Evolutionary conservation across 1,140 invertebrate genomes (phyloP), one percentile per base, ranked within the genome.

Genomic region (Antheraea pernyi): DNA sequence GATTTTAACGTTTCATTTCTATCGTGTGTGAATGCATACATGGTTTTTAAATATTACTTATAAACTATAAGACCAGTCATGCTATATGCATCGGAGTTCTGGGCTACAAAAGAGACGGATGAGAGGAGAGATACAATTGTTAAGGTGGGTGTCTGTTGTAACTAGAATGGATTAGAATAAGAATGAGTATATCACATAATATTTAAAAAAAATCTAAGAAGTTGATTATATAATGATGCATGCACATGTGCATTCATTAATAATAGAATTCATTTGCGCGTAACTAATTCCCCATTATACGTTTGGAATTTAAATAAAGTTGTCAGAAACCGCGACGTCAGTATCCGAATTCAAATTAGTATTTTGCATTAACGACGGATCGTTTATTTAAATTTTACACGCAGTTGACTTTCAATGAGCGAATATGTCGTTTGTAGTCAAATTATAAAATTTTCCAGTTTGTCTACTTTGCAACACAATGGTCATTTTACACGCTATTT

Each of bases 381-480:
- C 85, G 84, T 91, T 91, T 88, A 85, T 91, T 85, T 83, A 81
- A 89, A 91, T 91, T 91, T 84, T 78, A 79, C 86, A 88, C 89
- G 83, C 89, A 85, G 86, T 90, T 89, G 88, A 90, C 65, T 89
- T 76, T 80, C 78, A 88, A 91, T 85, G 69, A 71, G 64, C 46
- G 16, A 59, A 22, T 69, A 78, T 79, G 76, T 74, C 72, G 71
- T 72, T 59, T 76, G 80, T 82, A 76, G 66, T 76, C 67, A 78
- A 84, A 85, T 85, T 85, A 82, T 81, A 77, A 77, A 84, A 82
- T 78, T 83, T 81, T 77, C 70, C 77, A 67, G 74, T 80, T 83
- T 82, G 78, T 82, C 76, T 77, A 76, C 69, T 68, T 79, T 67
- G 65, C 66, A 68, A 73, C 67, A 87, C 79, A 88, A 88, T 78